phyloP scores from a whole-genome alignment of 2,113 vertebrate species.

The Salvelinus alpinus region DNA sequence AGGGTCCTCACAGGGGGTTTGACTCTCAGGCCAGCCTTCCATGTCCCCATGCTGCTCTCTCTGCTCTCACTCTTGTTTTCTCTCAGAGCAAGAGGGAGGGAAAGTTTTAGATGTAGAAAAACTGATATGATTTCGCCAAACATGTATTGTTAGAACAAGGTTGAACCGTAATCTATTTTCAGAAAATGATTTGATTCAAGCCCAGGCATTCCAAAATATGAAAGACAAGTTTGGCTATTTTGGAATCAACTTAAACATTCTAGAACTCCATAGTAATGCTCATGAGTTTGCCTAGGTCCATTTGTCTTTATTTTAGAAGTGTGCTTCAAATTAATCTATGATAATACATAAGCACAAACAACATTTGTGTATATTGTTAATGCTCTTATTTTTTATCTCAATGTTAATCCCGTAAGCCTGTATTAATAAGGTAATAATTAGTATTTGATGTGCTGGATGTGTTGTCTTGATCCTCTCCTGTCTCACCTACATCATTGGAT shows the following conservation, averaged over 20 bases:
- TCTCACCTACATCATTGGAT: conserved; percentile 57
- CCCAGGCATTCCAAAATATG: too few relatives aligned
- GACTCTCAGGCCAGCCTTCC: conserved; percentile 12
- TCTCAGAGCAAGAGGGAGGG: not conserved
- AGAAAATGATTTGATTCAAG: not conserved
- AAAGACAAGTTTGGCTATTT: too few relatives aligned
- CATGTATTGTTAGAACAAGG: too few relatives aligned
- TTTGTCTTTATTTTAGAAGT: too few relatives aligned
- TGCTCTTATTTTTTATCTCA: not conserved
- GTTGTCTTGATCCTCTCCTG: conserved; percentile 58
- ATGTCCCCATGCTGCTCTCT: conserved; percentile 15
- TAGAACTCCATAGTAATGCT: too few relatives aligned
- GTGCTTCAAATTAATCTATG: too few relatives aligned
- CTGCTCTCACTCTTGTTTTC: not conserved
- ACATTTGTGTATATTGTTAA: not conserved
- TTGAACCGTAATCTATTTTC: too few relatives aligned
- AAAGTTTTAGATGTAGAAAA: too few relatives aligned
- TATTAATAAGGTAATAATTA: conserved; percentile 22
- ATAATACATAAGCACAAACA: too few relatives aligned
- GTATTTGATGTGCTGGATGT: conserved; percentile 56
- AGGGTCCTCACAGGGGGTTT: not conserved
- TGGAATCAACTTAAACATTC: too few relatives aligned
- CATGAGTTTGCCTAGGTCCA: too few relatives aligned
- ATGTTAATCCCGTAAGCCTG: conserved; percentile 11
- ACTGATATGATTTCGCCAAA: too few relatives aligned